phyloP scores from a whole-genome alignment of 1,140 invertebrate genomes.

The Lepidostoma basale region DNA sequence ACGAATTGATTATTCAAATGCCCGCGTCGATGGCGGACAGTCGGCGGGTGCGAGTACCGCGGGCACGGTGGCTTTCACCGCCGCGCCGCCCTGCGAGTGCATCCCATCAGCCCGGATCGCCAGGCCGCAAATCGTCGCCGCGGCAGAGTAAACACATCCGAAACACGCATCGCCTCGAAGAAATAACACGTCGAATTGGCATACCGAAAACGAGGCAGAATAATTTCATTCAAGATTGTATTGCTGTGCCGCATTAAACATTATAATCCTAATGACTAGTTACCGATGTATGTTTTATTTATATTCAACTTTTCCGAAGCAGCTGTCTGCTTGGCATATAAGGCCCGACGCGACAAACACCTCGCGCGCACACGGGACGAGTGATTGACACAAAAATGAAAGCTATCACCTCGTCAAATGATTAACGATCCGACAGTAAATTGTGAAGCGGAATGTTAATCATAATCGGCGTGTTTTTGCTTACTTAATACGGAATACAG shows the following conservation, averaged over 20 bases:
- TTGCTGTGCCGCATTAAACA: not conserved
- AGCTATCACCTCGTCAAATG: constrained; percentile 7
- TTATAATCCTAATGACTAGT: not conserved
- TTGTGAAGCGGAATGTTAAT: not conserved
- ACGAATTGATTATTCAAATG: constrained; percentile 17
- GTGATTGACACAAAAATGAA: constrained; percentile 25
- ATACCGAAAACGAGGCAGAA: too few species aligned
- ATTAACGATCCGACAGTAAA: too few species aligned
- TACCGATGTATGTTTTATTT: constrained; percentile 15
- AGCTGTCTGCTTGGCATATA: not conserved
- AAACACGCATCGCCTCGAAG: too few species aligned
- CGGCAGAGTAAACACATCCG: too few species aligned
- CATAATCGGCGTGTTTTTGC: too few species aligned
- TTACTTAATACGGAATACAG: too few species aligned
- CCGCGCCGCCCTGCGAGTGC: not conserved
- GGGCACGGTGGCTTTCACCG: constrained; percentile 1
- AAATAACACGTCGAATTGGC: too few species aligned
- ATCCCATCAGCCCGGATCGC: too few species aligned
- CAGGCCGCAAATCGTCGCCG: too few species aligned
- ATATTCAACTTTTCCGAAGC: not conserved
- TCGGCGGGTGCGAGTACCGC: not conserved
- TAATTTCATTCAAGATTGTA: too few species aligned
- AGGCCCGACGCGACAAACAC: constrained; percentile 8
- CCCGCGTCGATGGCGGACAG: not conserved
- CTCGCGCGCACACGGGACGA: not conserved